A percentile compares a stretch with the other conserved stretches of the same genome.
Evolutionary conservation across 2,113 vertebrate species (phyloP).

Genomic region (Diadophis punctatus): DNA sequence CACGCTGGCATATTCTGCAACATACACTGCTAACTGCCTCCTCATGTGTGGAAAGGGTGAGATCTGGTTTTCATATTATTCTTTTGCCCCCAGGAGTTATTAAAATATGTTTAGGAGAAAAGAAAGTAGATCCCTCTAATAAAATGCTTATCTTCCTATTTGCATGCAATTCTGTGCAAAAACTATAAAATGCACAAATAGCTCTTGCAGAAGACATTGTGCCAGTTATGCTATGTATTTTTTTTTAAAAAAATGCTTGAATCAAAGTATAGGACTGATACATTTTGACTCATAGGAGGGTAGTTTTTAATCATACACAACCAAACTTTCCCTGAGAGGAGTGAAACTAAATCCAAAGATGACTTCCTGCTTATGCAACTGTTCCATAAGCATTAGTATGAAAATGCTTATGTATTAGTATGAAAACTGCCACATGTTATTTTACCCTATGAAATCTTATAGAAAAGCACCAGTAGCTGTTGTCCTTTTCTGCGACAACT

Average conservation of each 20-base stretch:
- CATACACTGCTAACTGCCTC: background rate
- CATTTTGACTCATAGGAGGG: background rate
- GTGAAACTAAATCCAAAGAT: background rate
- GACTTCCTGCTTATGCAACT: background rate
- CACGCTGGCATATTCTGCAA: background rate
- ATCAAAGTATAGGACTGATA: background rate
- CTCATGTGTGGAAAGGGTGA: too few species aligned
- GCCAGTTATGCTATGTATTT: fast-evolving
- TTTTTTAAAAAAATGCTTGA: background rate
- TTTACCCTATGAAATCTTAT: background rate
- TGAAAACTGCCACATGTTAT: background rate
- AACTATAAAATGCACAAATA: background rate
- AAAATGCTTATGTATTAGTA: background rate
- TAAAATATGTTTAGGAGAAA: background rate
- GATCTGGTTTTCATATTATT: background rate
- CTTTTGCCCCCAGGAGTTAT: background rate
- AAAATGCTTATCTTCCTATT: background rate
- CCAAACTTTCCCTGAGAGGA: background rate
- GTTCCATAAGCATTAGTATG: background rate
- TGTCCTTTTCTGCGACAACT: background rate
- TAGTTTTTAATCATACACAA: background rate
- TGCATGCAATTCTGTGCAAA: background rate
- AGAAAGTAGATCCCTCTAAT: background rate
- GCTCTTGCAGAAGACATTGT: background rate
- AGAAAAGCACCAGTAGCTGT: background rate